Evolutionary conservation across 2,888 invertebrate species (phyloP), one percentile per base, ranked within the genome.

Genomic region (Lobophora halterata): DNA sequence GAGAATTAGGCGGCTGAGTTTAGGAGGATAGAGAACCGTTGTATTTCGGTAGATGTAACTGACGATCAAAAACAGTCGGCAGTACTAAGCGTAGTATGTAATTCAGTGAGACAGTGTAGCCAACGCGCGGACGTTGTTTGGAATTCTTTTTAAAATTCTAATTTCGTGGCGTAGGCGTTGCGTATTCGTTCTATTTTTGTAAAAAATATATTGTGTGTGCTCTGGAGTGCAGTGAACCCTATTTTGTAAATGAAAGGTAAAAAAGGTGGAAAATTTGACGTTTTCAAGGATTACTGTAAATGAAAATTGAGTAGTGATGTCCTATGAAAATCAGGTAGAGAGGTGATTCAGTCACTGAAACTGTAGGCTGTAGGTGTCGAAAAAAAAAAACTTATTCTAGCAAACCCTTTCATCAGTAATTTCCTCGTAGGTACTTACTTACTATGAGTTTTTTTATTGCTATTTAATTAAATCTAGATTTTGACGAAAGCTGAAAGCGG

Each of bases 211-310:
- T 59, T 62, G 46, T 52, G 46, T 39, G 52, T 49, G 39, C 31
- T 62, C 56, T 58, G 65, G 73, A 82, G 82, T 83, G 79, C 79
- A 82, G 85, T 85, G 82, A 77, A 64, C 79, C 62, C 51, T 51
- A 41, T 42, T 43, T 27, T 45, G 35, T 52, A 28, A 29, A 32
- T 45, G 17, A 28, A 46, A 52, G 49, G 56, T 55, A 53, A 49
- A 56, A 54, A 56, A 61, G 54, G 56, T 60, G 58, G 48, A 44
- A 49, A 51, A 46, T 42, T 53, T 45, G 49, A 4, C 9, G 19
- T 26, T 32, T 24, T 42, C 31, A 42, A 26, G 32, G 42, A 16
- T 30, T 14, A 26, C 7, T 3, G 11, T 17, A 10, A 18, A 37
- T 29, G 33, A 25, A 37, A 42, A 36, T 41, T 13, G n/a, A n/a